Evolutionary conservation across 2,113 vertebrate species (phyloP), one percentile per base, ranked within the genome.

Genomic region (Chelonoidis abingdonii): DNA sequence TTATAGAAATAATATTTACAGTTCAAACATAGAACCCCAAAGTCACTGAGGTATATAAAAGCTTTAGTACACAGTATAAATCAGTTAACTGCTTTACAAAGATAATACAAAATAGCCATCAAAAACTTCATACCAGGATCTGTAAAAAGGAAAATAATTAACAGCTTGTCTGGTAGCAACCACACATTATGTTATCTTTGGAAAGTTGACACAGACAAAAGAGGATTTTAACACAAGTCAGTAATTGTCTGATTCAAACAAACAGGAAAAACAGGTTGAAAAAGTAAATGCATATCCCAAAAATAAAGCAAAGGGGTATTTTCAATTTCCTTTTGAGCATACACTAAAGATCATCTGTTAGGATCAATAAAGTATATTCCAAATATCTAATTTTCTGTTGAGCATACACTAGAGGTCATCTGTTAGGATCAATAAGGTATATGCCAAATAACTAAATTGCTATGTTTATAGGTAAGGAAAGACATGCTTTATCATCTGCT

Each of bases 101-200:
- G 35, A 54, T 22, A 89, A 87, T 72, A 52, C 29, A 85, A 90
- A 95, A 7, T 8, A 90, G 6, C 16, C 19, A 57, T 76, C 13
- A 47, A 2, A 4, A 72, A 52, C 80, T 89, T 79, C 10, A 47
- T 69, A 86, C 11, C 27, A 38, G 8, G 5, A 87, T 21, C 8
- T 19, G 54, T n/a, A 35, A 89, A 87, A 94, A 93, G 16, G 8
- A 83, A 93, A 92, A 87, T 59, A 87, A 90, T 81, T 87, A 78
- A 56, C 21, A 76, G 52, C 7, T 27, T 10, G 50, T 59, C 29
- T 44, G 12, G 62, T 87, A 62, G 29, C 57, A 88, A 87, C 8
- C 10, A 72, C 29, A 16, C 44, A 29, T 75, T 87, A 89, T 90
- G 4, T 93, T 92, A 25, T 87, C n/a, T 65, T 6, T 8, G 44